These are phyloP conservation scores for Pararge aegeria DNA, from an alignment of 1,140 invertebrate genomes.

Conservation along the genomic window DNA sequence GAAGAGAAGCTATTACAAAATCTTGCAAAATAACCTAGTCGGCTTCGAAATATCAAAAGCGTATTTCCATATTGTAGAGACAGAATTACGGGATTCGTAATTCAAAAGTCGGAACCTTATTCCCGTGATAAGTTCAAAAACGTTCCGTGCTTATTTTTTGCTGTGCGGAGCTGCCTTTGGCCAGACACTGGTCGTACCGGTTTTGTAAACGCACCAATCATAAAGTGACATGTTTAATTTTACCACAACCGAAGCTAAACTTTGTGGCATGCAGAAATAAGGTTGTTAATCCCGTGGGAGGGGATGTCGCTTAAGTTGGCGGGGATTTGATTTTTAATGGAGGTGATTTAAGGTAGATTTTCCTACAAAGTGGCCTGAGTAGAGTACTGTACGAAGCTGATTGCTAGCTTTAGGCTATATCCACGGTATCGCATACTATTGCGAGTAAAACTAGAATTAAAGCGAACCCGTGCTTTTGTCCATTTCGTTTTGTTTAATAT, in stretches of 20 bases:
- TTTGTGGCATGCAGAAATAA: background rate
- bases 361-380: constrained; percentile 9
- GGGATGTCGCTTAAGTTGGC: background rate
- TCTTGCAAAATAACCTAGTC: too few relatives aligned
- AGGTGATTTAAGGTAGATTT: constrained; percentile 28
- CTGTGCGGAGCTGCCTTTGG: constrained; percentile 47
- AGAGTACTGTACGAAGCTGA: constrained; percentile 18
- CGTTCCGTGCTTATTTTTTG: constrained; percentile 54
- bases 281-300: background rate
- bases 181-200: constrained; percentile 62
- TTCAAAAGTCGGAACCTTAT: constrained; percentile 34
- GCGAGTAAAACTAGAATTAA: constrained; percentile 34
- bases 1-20: too few relatives aligned
- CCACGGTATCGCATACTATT: constrained; percentile 33
- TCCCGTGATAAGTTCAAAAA: constrained; percentile 45
- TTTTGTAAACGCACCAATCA: constrained; percentile 22
- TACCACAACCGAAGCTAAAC: background rate
- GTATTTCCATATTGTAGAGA: background rate
- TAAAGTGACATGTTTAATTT: constrained; percentile 22
- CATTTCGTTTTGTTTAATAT: constrained; percentile 13
- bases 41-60: background rate
- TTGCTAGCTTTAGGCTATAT: constrained; percentile 40
- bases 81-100: constrained; percentile 23
- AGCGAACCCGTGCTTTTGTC: constrained; percentile 17
- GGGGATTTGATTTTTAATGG: constrained; percentile 23